Evolutionary conservation across 1,140 invertebrate species (phyloP), one percentile per base, ranked within the genome.

Genomic region (Magallana angulata): DNA sequence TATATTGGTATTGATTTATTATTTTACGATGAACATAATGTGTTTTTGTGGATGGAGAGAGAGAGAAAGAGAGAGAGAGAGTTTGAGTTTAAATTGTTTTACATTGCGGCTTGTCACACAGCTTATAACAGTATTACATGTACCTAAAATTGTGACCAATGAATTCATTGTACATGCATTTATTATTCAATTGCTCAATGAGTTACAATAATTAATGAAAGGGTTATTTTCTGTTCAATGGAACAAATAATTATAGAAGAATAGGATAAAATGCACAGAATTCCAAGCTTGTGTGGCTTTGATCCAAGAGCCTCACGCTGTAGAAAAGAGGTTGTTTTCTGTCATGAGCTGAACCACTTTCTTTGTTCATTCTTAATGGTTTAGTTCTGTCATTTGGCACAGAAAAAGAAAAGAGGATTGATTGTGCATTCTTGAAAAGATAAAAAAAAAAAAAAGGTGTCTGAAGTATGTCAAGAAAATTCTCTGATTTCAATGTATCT

Each of bases 311-410:
- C 12, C 36, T 18, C 68, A 24, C 7, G 11, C 64, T 24, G 16
- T 11, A 64, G 62, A 64, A 18, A 18, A 71, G 30, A 76, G 68
- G 24, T 76, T 62, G 60, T 62, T 62, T 71, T 76, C 24, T 76
- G 68, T 76, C 24, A 76, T 76, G 68, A 36, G 36, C 8, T n/a
- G n/a, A 71, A 24, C 24, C 18, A 24, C 8, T 6, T 24, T 30
- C 24, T 30, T 7, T 36, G 68, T 76, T 76, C 68, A 76, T 76
- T 76, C 7, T 30, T 24, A 12, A 76, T 12, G n/a, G 60, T 62
- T 62, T 62, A 62, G 14, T 62, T 30, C 24, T 30, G 36, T 76
- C 24, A 11, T 76, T 76, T 76, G 30, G 68, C 64, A 18, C 6
- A 3, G n/a, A 24, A 11, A 30, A 71, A 24, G 18, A 18, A 30